Evolutionary conservation across 2,888 invertebrate species (phyloP).

Genomic region (Heliconius erato): DNA sequence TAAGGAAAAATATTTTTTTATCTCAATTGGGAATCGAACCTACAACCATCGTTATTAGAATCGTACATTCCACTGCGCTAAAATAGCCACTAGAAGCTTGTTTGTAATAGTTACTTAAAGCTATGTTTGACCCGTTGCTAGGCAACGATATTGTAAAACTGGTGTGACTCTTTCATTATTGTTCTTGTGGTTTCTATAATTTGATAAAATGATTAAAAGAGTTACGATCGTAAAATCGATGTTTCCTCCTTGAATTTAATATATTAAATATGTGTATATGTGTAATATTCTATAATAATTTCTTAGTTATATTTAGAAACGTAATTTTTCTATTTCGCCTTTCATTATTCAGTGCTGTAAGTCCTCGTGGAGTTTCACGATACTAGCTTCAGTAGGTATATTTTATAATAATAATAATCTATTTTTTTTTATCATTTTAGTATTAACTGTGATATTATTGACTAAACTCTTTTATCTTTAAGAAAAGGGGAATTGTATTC

Average conservation of each 20-base stretch:
- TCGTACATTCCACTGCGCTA: neutral
- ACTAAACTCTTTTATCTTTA: neutral
- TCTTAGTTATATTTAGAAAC: neutral
- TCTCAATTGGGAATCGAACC: neutral
- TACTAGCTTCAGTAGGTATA: conserved; percentile 10
- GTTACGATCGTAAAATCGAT: conserved; percentile 61
- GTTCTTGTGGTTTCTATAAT: conserved; percentile 59
- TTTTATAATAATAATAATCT: neutral
- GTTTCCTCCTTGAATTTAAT: conserved; percentile 68
- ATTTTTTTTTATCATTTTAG: neutral
- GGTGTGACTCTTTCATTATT: conserved; percentile 55
- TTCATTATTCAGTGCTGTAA: neutral
- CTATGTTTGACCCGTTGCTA: conserved; percentile 60
- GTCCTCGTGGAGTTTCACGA: neutral
- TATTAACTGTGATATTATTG: neutral
- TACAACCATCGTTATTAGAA: neutral
- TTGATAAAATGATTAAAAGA: conserved; percentile 55
- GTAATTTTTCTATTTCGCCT: neutral
- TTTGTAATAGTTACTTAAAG: neutral
- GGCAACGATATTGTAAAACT: conserved; percentile 69
- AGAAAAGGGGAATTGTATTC: no score
- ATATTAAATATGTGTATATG: conserved; percentile 7
- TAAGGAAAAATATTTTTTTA: neutral
- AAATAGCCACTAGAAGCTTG: neutral
- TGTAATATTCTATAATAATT: conserved; percentile 3